phyloP scores from a whole-genome alignment of 2,113 vertebrate species.

The Formicarius rufipectus region DNA sequence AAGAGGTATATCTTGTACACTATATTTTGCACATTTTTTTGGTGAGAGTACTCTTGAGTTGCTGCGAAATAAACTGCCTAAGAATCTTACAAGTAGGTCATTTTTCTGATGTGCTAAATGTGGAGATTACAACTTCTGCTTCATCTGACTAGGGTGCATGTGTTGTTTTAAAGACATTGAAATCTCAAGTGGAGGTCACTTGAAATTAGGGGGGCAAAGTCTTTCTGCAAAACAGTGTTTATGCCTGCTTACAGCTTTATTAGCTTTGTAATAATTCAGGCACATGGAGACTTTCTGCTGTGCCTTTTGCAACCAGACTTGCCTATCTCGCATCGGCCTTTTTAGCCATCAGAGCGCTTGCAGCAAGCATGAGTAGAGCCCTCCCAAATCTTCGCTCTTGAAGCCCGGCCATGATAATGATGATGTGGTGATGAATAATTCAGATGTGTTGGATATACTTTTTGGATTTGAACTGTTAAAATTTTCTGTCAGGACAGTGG shows the following conservation, averaged over 20 bases:
- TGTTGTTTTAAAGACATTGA: background rate
- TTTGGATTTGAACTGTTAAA: background rate
- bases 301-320: no score
- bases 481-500: background rate
- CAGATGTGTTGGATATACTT: background rate
- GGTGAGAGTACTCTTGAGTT: background rate
- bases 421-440: no score
- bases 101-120: background rate
- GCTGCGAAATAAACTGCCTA: background rate
- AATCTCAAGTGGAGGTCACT: background rate
- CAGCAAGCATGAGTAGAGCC: no score
- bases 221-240: background rate
- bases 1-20: background rate
- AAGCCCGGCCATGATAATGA: no score
- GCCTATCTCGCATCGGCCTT: no score
- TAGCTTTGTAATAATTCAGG: background rate
- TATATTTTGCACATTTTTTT: background rate
- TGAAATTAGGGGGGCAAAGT: background rate
- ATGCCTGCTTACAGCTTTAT: background rate
- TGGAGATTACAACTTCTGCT: background rate
- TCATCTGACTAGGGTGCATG: background rate
- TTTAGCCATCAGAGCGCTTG: no score
- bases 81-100: background rate
- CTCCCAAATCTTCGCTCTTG: no score
- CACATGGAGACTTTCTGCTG: no score